phyloP scores from a whole-genome alignment of 2,888 invertebrate genomes.

The Idaea aversata region DNA sequence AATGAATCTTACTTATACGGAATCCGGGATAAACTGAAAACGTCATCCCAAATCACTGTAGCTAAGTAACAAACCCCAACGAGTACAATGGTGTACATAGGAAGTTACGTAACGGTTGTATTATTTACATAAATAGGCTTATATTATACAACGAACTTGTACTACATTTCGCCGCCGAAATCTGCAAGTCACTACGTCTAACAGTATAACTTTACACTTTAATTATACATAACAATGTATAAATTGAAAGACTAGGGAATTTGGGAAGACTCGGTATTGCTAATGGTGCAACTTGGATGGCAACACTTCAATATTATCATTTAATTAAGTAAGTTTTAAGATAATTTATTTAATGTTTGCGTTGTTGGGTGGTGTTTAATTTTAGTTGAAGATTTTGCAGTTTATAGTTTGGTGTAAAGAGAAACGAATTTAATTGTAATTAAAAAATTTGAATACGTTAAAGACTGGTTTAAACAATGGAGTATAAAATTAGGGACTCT shows the following conservation, averaged over 20 bases:
- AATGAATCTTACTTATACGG: too few relatives aligned
- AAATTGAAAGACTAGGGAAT: not conserved
- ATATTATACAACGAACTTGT: not conserved
- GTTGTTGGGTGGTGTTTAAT: not conserved
- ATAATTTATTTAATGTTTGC: constrained; percentile 11
- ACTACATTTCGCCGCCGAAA: not conserved
- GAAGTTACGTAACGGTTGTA: not conserved
- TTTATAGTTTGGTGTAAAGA: too few relatives aligned
- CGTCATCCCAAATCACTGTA: not conserved
- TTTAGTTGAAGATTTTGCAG: not conserved
- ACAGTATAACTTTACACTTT: not conserved
- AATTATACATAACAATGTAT: not conserved
- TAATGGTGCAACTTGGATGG: constrained; percentile 18
- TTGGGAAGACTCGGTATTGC: constrained; percentile 8
- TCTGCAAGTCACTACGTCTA: not conserved
- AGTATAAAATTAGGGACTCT: too few relatives aligned
- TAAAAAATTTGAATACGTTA: too few relatives aligned
- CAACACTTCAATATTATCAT: constrained; percentile 21
- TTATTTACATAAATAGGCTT: not conserved
- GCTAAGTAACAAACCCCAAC: not conserved
- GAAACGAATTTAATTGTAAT: too few relatives aligned
- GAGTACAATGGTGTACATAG: not conserved
- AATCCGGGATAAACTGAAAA: not conserved
- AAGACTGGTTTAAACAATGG: too few relatives aligned
- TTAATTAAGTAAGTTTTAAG: constrained; percentile 26